Conservation (phyloP, 2,888 invertebrate species). For the Halictus ligatus region DNA sequence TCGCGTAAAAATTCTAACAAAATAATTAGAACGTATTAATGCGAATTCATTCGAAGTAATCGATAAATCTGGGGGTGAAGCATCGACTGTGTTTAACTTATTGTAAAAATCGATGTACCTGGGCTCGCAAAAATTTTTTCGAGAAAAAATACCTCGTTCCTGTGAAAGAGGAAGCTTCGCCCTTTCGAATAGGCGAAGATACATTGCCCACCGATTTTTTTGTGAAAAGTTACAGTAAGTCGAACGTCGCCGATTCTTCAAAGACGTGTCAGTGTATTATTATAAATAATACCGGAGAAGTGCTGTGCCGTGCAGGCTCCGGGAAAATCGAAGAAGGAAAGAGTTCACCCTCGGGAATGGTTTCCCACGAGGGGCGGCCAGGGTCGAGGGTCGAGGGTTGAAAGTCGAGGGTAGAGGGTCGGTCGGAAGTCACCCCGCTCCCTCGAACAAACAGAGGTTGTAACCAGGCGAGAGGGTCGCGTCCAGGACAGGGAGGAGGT, state of each 20-base stretch:
- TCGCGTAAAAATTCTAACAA: not conserved
- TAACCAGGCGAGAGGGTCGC: constrained; percentile 9
- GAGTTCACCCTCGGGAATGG: constrained; percentile 27
- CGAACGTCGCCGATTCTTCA: not conserved
- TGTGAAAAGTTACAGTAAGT: not conserved
- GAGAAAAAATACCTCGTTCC: too few relatives aligned
- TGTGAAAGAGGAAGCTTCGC: not conserved
- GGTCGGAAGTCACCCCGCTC: constrained; percentile 21
- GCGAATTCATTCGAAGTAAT: too few relatives aligned
- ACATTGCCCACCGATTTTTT: not conserved
- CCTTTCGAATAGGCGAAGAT: not conserved
- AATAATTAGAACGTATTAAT: too few relatives aligned
- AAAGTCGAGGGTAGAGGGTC: constrained; percentile 11
- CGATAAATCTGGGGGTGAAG: too few relatives aligned
- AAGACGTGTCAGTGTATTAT: not conserved
- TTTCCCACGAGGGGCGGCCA: constrained; percentile 9
- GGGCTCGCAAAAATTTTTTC: too few relatives aligned
- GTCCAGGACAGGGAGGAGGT: constrained; percentile 29
- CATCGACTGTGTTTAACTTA: too few relatives aligned
- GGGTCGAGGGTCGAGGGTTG: constrained; percentile 25
- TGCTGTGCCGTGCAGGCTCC: not conserved
- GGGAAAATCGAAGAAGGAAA: constrained; percentile 3
- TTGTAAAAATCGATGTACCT: too few relatives aligned
- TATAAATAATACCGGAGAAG: not conserved
- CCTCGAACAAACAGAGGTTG: constrained; percentile 35